These are phyloP conservation scores for Numenius phaeopus DNA, from an alignment of 2,797 vertebrate genomes.

Conservation along the genomic window DNA sequence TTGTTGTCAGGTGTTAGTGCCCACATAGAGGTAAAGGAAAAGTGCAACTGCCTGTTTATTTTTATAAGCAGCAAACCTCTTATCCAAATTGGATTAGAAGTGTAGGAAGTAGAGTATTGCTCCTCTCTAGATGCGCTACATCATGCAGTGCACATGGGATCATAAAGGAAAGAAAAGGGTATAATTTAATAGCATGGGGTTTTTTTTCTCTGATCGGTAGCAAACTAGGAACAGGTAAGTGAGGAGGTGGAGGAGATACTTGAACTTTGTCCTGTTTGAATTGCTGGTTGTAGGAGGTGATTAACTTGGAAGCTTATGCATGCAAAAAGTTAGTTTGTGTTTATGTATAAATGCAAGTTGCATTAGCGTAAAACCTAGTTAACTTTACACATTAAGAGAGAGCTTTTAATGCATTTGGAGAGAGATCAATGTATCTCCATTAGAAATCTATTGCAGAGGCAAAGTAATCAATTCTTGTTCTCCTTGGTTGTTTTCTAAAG, in stretches of 20 bases:
- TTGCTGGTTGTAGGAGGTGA: background rate
- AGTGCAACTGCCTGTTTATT: conserved; percentile 29
- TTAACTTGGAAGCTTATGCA: background rate
- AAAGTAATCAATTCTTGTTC: background rate
- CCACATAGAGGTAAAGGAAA: background rate
- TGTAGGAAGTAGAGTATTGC: conserved; percentile 2
- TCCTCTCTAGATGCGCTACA: background rate
- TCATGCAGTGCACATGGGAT: background rate
- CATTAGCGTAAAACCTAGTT: background rate
- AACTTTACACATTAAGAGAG: background rate
- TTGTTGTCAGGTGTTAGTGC: background rate
- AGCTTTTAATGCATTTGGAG: background rate
- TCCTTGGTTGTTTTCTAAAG: background rate
- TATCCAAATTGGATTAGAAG: conserved; percentile 49
- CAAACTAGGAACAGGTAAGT: background rate
- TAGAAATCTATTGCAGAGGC: background rate
- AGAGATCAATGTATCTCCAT: background rate
- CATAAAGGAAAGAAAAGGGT: background rate
- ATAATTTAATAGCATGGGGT: background rate
- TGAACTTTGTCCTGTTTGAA: background rate
- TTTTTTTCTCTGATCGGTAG: background rate
- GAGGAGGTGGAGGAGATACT: background rate
- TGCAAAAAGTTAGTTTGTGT: background rate
- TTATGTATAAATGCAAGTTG: background rate
- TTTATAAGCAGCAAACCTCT: conserved; percentile 59